phyloP scores from a whole-genome alignment of 2,888 invertebrate species.

The Eustalomyia histrio region DNA sequence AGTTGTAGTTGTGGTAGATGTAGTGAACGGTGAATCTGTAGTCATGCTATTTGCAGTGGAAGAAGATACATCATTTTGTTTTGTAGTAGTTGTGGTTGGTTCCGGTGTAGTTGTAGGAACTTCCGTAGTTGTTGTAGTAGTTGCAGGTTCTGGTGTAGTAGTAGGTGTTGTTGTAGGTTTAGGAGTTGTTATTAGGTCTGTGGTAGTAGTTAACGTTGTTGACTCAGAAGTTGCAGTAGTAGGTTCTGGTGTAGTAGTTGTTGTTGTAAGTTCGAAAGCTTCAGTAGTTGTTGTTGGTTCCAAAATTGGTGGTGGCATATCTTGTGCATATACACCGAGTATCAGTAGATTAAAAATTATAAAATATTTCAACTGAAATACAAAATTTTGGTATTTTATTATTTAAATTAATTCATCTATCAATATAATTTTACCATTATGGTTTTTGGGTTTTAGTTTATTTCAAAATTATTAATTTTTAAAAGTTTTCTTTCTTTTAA shows the following conservation, averaged over 20 bases:
- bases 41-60: not conserved
- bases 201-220: constrained; percentile 23
- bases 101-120: not conserved
- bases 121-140: not conserved
- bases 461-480: not conserved
- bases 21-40: constrained; percentile 40
- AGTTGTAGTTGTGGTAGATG: constrained; percentile 35
- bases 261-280: constrained; percentile 10
- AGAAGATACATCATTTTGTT: constrained; percentile 22
- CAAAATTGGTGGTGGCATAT: constrained; percentile 70
- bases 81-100: constrained; percentile 22
- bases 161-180: constrained; percentile 13
- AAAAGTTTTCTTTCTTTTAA: not conserved
- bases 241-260: constrained; percentile 20
- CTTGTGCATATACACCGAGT: constrained; percentile 66
- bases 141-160: constrained; percentile 22
- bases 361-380: constrained; percentile 51
- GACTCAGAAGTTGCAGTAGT: not conserved
- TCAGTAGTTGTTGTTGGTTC: constrained; percentile 58
- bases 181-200: constrained; percentile 18
- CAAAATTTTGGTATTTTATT: constrained; percentile 4
- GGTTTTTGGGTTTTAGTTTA: not conserved
- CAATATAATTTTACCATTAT: constrained; percentile 34
- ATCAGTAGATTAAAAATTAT: constrained; percentile 45
- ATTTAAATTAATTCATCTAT: not conserved